phyloP scores from a whole-genome alignment of 2,113 vertebrate species.

The Anhinga rufa region DNA sequence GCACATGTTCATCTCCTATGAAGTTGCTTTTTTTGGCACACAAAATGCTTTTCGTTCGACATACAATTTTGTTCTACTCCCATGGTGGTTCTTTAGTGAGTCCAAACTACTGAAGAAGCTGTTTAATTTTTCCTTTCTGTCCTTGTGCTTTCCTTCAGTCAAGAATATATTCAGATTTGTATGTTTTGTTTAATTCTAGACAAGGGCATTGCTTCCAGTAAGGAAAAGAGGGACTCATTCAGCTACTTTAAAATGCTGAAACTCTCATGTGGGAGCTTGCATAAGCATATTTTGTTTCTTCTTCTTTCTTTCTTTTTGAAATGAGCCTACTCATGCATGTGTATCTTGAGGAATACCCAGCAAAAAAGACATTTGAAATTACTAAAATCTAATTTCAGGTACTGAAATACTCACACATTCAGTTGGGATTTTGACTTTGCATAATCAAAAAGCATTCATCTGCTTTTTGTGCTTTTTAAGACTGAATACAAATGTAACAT shows the following conservation, averaged over 20 bases:
- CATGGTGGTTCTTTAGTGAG: slow-evolving; percentile 26
- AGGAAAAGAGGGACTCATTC: not conserved
- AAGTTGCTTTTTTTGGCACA: slow-evolving; percentile 59
- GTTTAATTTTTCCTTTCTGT: slow-evolving; percentile 21
- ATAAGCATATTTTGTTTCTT: not conserved
- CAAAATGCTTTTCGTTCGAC: slow-evolving; percentile 15
- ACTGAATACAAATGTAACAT: not conserved
- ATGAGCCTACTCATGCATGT: not conserved
- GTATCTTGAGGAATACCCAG: not conserved
- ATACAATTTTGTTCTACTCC: slow-evolving; percentile 15
- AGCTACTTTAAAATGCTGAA: not conserved
- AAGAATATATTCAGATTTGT: not conserved
- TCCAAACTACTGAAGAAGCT: slow-evolving; percentile 37
- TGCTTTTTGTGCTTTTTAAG: not conserved
- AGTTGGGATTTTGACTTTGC: not conserved
- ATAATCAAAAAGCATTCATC: not conserved
- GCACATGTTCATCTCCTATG: slow-evolving; percentile 51
- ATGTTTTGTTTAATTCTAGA: slow-evolving; percentile 4
- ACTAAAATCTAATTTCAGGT: not conserved
- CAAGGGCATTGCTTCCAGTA: slow-evolving; percentile 1
- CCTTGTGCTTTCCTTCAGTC: not conserved
- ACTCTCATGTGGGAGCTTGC: not conserved
- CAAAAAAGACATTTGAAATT: not conserved
- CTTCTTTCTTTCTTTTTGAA: not conserved
- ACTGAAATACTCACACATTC: not conserved